Evolutionary conservation across 2,113 vertebrate genomes (phyloP).

Genomic region (Gopherus flavomarginatus): DNA sequence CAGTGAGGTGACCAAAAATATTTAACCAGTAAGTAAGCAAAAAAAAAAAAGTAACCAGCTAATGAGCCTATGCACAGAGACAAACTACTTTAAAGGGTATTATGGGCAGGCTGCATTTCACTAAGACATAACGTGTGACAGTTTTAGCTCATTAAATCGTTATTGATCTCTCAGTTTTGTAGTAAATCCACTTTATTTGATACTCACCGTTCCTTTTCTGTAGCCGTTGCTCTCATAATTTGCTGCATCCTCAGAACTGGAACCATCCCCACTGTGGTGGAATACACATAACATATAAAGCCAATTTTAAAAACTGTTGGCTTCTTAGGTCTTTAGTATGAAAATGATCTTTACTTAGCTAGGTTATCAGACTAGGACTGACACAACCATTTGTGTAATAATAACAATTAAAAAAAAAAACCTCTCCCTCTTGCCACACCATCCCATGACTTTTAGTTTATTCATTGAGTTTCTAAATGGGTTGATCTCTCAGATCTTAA

Average conservation of each 20-base stretch:
- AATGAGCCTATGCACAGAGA: not conserved
- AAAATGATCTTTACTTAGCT: conserved; percentile 4
- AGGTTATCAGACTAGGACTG: not conserved
- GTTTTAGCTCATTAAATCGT: conserved; percentile 5
- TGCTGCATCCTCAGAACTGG: conserved; percentile 39
- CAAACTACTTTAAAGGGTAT: not conserved
- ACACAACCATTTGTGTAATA: not conserved
- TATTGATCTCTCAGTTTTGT: not conserved
- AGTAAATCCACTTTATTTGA: conserved; percentile 1
- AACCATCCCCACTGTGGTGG: conserved; percentile 38
- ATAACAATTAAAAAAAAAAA: not conserved
- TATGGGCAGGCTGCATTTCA: not conserved
- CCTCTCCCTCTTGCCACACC: not conserved
- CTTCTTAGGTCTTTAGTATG: not conserved
- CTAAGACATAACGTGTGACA: not conserved
- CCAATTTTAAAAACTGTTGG: not conserved
- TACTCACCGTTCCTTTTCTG: conserved; percentile 68
- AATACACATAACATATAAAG: conserved; percentile 51
- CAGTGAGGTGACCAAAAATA: not conserved
- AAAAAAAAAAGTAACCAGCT: not conserved
- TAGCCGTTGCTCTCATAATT: conserved; percentile 21
- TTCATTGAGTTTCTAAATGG: not conserved
- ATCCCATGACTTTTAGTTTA: not conserved
- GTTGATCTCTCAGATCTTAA: not conserved
- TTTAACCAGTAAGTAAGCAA: conserved; percentile 1